A percentile compares a stretch with the other conserved stretches of the same genome.
phyloP scores from a whole-genome alignment of 2,888 invertebrate genomes.

The Drosophila kanekoi region DNA sequence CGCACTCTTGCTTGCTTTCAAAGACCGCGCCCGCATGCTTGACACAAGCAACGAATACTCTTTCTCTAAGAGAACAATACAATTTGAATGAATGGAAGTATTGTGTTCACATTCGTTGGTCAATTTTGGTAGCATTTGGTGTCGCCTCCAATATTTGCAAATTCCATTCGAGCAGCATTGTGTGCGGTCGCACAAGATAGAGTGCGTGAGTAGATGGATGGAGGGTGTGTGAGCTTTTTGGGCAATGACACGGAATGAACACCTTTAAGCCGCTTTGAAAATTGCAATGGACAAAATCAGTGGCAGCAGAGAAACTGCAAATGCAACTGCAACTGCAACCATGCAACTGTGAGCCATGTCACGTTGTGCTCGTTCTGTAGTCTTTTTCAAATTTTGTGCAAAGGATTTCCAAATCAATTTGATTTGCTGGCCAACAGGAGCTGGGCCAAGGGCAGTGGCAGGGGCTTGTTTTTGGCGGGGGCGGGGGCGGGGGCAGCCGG shows the following conservation, averaged over 20 bases:
- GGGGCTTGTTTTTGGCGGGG: no score
- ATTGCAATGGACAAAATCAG: slow-evolving; percentile 65
- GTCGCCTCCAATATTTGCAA: slow-evolving; percentile 25
- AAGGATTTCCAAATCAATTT: slow-evolving; percentile 74
- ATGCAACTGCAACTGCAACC: no score
- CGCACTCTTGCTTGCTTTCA: no score
- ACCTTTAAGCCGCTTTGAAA: slow-evolving; percentile 78
- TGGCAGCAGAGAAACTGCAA: slow-evolving; percentile 17
- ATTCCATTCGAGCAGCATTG: neutral
- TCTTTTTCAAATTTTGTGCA: slow-evolving; percentile 49
- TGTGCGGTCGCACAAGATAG: neutral
- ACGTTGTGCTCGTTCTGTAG: slow-evolving; percentile 16
- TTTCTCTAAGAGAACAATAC: neutral
- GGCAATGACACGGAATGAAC: slow-evolving; percentile 73
- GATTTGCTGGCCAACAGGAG: slow-evolving; percentile 57
- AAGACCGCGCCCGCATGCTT: no score
- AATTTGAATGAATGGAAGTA: slow-evolving; percentile 31
- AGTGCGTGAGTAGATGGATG: neutral
- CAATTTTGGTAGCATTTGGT: slow-evolving; percentile 21
- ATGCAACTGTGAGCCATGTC: slow-evolving; percentile 5
- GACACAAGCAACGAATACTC: neutral
- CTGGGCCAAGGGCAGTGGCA: neutral
- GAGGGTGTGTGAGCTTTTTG: slow-evolving; percentile 15
- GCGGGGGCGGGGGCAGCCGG: slow-evolving; percentile 8
- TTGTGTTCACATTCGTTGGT: slow-evolving; percentile 19